Conservation (phyloP, 2,888 invertebrate genomes). For the Agrenia bidenticulata region DNA sequence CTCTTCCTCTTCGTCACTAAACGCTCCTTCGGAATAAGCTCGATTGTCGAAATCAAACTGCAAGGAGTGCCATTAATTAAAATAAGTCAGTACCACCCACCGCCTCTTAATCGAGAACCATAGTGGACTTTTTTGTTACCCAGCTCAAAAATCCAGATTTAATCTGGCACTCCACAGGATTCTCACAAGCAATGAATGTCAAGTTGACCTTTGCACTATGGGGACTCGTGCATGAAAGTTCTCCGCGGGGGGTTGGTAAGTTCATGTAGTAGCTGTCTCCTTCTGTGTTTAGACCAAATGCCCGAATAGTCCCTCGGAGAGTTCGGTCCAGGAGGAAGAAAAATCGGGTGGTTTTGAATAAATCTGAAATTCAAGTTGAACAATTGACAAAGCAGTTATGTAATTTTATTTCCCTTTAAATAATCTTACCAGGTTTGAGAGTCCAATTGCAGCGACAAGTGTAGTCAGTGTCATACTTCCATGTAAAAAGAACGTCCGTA, state of each 20-base stretch:
- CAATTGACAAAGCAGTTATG: not conserved
- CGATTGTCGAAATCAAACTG: conserved; percentile 39
- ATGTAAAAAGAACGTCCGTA: conserved; percentile 33
- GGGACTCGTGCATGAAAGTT: conserved; percentile 40
- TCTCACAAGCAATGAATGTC: conserved; percentile 43
- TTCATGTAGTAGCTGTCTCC: conserved; percentile 41
- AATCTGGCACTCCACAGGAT: conserved; percentile 45
- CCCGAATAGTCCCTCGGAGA: conserved; percentile 38
- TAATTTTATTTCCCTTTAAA: not conserved
- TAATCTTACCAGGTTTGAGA: conserved; percentile 30
- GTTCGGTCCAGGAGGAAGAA: conserved; percentile 41
- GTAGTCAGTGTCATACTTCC: conserved; percentile 44
- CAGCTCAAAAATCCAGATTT: conserved; percentile 35
- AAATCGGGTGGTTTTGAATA: conserved; percentile 39
- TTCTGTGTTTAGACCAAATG: conserved; percentile 40
- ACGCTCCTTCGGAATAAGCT: conserved; percentile 37
- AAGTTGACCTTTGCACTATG: conserved; percentile 37
- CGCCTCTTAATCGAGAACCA: not conserved
- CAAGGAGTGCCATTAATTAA: not conserved
- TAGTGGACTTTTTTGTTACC: conserved; percentile 26
- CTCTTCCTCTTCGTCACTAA: conserved; percentile 40
- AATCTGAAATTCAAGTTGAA: conserved; percentile 20
- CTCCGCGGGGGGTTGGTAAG: conserved; percentile 41
- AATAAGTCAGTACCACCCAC: not conserved
- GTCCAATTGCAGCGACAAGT: conserved; percentile 41